Conservation (phyloP, 53 echinoderm and acorn worm species). For the Apostichopus leukothele region DNA sequence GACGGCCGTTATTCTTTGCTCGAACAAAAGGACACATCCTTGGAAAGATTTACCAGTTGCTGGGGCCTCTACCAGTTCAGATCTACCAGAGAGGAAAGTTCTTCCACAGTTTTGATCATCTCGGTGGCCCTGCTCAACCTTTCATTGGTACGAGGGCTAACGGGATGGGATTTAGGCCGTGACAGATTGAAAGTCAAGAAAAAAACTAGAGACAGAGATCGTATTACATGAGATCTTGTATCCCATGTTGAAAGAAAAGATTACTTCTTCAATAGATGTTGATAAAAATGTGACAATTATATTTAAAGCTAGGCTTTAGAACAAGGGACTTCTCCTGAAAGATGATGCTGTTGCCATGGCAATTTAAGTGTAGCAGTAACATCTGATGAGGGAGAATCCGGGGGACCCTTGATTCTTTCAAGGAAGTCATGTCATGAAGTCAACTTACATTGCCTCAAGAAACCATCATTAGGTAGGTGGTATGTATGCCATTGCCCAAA, state of each 20-base stretch:
- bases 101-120: slow-evolving; percentile 57
- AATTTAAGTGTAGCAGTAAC: neutral
- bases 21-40: slow-evolving; percentile 64
- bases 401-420: too few relatives aligned
- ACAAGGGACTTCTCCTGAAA: neutral
- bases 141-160: slow-evolving; percentile 51
- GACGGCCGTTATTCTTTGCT: slow-evolving; percentile 85
- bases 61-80: slow-evolving; percentile 80
- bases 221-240: too few relatives aligned
- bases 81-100: slow-evolving; percentile 90
- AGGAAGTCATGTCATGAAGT: too few relatives aligned
- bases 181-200: neutral
- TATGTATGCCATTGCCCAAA: too few relatives aligned
- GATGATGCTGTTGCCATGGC: neutral
- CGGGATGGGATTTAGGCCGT: neutral
- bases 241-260: neutral
- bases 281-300: neutral
- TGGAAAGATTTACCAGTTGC: slow-evolving; percentile 63
- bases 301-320: neutral
- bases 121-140: slow-evolving; percentile 31
- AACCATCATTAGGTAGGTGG: too few relatives aligned
- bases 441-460: too few relatives aligned
- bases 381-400: too few relatives aligned
- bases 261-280: neutral
- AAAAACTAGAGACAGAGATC: too few relatives aligned